Conservation (phyloP, 2,888 invertebrate species). For the Tetragonisca angustula region DNA sequence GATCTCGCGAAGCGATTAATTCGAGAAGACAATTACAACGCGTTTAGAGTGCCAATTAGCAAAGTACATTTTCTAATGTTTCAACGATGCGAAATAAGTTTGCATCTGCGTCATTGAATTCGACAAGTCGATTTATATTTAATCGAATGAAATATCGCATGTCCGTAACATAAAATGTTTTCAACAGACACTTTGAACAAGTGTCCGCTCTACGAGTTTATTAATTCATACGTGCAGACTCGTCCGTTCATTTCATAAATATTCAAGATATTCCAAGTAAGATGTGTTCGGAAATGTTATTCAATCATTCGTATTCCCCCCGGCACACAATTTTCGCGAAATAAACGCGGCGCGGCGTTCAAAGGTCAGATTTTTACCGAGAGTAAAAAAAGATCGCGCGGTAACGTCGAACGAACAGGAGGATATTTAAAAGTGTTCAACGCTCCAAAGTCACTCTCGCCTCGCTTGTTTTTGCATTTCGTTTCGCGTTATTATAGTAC, state of each 20-base stretch:
- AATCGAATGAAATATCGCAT: no score
- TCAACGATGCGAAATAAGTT: neutral
- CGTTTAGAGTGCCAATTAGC: slow-evolving; percentile 15
- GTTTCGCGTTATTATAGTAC: slow-evolving; percentile 23
- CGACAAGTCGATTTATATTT: no score
- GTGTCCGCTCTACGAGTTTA: no score
- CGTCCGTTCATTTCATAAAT: neutral
- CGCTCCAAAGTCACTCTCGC: neutral
- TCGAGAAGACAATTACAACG: neutral
- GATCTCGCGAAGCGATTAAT: neutral
- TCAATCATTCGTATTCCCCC: neutral
- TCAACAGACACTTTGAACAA: no score
- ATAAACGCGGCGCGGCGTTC: neutral
- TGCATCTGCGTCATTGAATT: neutral
- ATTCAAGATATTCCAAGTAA: neutral
- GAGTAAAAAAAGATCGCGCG: neutral
- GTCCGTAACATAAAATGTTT: no score
- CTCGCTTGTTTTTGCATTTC: slow-evolving; percentile 19
- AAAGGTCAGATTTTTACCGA: slow-evolving; percentile 10
- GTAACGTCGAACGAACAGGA: neutral
- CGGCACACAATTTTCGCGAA: neutral
- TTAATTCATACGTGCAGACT: no score
- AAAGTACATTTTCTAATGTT: slow-evolving; percentile 32
- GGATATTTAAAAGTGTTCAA: neutral
- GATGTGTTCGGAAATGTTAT: neutral